Conservation (phyloP, 2,888 invertebrate genomes). For the Lacanobia oleracea region DNA sequence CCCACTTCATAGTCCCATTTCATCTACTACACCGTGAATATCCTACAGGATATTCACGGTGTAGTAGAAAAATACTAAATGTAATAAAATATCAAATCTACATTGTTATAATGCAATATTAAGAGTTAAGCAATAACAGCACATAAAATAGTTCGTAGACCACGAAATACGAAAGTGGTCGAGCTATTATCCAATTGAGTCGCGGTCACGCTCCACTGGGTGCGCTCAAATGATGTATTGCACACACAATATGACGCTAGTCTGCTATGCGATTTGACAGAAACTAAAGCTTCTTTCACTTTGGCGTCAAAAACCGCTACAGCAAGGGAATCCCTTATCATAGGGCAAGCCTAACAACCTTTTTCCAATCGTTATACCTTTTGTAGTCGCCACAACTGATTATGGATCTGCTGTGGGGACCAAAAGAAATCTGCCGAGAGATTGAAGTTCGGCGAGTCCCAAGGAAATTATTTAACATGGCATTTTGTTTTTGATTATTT, state of each 20-base stretch:
- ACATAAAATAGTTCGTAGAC: not conserved
- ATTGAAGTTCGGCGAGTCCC: too few relatives aligned
- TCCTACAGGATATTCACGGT: too few relatives aligned
- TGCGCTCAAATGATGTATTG: conserved; percentile 27
- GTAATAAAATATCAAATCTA: not conserved
- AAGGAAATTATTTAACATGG: not conserved
- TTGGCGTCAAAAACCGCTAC: not conserved
- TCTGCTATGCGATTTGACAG: not conserved
- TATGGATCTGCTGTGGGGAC: too few relatives aligned
- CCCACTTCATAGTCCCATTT: too few relatives aligned
- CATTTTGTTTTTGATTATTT: too few relatives aligned
- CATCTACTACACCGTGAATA: too few relatives aligned
- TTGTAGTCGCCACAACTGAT: too few relatives aligned
- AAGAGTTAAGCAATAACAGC: conserved; percentile 12
- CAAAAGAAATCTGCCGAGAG: too few relatives aligned
- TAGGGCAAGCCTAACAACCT: not conserved
- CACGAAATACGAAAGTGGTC: conserved; percentile 57
- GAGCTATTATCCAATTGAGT: conserved; percentile 53
- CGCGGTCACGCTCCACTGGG: conserved; percentile 37
- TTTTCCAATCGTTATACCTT: not conserved
- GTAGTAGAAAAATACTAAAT: too few relatives aligned
- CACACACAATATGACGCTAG: conserved; percentile 15
- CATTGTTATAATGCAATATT: not conserved
- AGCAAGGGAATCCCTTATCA: not conserved
- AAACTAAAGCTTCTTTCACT: not conserved